Evolutionary conservation across 2,888 invertebrate genomes (phyloP).

Genomic region (Rhamnusium bicolor): DNA sequence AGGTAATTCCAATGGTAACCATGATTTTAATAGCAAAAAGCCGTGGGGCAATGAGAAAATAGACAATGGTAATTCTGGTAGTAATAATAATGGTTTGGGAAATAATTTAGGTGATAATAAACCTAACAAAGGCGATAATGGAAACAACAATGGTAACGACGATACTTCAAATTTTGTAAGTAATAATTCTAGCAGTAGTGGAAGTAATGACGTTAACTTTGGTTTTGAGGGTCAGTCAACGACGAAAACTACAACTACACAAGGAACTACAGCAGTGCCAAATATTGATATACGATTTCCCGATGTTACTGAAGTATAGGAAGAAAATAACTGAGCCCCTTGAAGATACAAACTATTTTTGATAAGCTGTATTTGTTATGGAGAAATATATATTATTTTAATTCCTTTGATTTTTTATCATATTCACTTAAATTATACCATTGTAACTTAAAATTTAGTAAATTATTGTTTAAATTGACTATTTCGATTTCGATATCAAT

Average conservation of each 20-base stretch:
- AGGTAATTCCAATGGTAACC: background rate
- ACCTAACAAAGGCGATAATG: background rate
- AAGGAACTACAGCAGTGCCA: background rate
- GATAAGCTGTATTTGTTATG: background rate
- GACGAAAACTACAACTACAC: background rate
- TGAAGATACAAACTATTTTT: background rate
- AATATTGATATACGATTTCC: constrained; percentile 19
- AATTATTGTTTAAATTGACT: no score
- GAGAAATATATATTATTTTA: background rate
- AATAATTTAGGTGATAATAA: background rate
- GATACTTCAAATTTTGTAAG: background rate
- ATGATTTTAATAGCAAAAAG: background rate
- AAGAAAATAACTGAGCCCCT: background rate
- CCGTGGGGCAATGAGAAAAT: background rate
- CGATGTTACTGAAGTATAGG: background rate
- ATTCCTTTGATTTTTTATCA: background rate
- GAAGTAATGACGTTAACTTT: background rate
- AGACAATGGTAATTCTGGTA: background rate
- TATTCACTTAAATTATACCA: no score
- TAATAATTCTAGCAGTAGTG: background rate
- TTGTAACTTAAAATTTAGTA: no score
- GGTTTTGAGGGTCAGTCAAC: no score
- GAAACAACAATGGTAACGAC: background rate
- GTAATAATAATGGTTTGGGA: background rate
- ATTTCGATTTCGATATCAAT: no score